Base-by-base conservation (phyloP, 2,888 invertebrate genomes). In the Heliconius cydno region DNA sequence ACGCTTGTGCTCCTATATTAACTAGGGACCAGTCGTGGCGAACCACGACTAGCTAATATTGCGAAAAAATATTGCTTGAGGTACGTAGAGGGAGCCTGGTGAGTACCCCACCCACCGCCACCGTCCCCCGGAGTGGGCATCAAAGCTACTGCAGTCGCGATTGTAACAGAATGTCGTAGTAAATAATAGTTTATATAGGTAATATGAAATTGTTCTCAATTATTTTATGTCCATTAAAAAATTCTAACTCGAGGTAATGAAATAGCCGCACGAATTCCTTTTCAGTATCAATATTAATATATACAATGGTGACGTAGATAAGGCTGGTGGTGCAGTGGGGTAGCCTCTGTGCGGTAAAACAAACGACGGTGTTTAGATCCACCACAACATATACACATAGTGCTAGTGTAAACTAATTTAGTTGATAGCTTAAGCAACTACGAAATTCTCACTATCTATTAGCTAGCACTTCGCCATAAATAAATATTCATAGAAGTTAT, bases 261-360 rank as follows among this genome's bases (percentile, higher is more conserved):
- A 70, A 70, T 70, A 46, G 10, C 25, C 25, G 28, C 15, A 46
- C 25, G 15, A 70, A 70, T 70, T 41, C 70, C 25, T 70, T 70
- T 70, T 15, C 15, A 46, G 25, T 46, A 28, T 70, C 15, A 70
- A 13, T 70, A 46, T 41, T 70, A 25, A 70, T 41, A 13, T 68
- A 68, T 15, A 25, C 25, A 25, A 25, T 25, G n/a, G 12, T 60
- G 10, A 60, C n/a, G 60, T 60, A 10, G 60, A n/a, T 60, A 60
- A 60, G 60, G 60, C n/a, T n/a, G n/a, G 28, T 28, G 28, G 28
- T 3, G n/a, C 12, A n/a, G 10, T 12, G n/a, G 60, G 3, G 4
- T 3, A 60, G n/a, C 60, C 22, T n/a, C n/a, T 3, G n/a, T 60
- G 9, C 22, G 2, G 3, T 52, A 52, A 52, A 52, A 52, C 19